These are phyloP conservation scores for Eublepharis macularius DNA, from an alignment of 2,113 vertebrate genomes.

Conservation along the genomic window DNA sequence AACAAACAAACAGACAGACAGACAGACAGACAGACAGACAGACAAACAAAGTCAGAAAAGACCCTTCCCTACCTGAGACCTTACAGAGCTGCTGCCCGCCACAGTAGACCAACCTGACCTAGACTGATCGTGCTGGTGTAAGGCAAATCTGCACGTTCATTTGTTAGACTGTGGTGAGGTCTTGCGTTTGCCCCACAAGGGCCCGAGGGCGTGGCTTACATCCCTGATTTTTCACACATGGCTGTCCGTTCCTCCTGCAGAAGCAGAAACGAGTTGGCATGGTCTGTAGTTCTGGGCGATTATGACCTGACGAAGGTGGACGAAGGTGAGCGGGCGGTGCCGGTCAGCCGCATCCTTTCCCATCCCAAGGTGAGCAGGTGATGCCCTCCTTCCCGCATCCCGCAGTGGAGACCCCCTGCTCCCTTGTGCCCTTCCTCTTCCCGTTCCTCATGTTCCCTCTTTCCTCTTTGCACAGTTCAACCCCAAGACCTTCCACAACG, in stretches of 20 bases:
- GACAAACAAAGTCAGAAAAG: too few species aligned
- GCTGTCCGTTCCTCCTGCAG: conserved; percentile 52
- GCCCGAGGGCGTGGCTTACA: too few species aligned
- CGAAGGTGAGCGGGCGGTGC: conserved; percentile 77
- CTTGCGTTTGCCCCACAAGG: neutral
- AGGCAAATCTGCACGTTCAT: too few species aligned
- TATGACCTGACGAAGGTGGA: conserved; percentile 82
- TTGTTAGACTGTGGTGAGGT: neutral
- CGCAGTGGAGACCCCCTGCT: too few species aligned
- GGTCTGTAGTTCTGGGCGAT: conserved; percentile 88
- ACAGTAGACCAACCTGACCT: too few species aligned
- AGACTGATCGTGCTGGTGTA: too few species aligned
- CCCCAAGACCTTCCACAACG: conserved; percentile 91
- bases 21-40: too few species aligned
- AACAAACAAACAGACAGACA: too few species aligned
- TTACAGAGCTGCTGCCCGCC: too few species aligned
- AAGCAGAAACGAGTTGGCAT: conserved; percentile 85
- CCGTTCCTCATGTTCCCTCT: neutral
- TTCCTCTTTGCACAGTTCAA: conserved; percentile 82
- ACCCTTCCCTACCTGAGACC: too few species aligned
- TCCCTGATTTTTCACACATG: neutral
- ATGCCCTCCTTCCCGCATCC: neutral
- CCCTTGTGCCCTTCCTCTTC: fast-evolving
- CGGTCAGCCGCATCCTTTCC: conserved; percentile 87
- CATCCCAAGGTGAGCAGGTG: conserved; percentile 86